Evolutionary conservation across 2,113 vertebrate species (phyloP).

Genomic region (Stegastes partitus): DNA sequence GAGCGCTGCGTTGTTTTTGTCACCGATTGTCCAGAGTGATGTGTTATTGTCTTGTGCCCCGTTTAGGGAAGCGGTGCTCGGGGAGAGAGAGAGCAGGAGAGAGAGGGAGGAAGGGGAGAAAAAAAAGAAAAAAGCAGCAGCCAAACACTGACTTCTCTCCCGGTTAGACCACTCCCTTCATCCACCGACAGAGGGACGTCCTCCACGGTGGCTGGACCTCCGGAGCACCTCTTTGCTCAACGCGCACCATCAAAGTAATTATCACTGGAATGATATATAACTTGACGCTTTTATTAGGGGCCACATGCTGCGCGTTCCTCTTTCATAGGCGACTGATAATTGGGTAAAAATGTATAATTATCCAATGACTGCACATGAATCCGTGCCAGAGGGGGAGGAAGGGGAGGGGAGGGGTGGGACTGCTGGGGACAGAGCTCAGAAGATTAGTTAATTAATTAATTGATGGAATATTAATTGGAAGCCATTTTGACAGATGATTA

Average conservation of each 20-base stretch:
- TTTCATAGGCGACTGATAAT: not conserved
- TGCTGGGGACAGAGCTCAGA: not conserved
- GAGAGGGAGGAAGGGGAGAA: no score
- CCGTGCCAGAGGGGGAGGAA: not conserved
- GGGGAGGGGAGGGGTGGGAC: no score
- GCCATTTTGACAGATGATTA: not conserved
- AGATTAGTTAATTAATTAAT: not conserved
- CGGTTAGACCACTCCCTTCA: constrained; percentile 65
- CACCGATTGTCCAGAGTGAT: constrained; percentile 6
- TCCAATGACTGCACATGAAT: not conserved
- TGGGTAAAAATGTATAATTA: not conserved
- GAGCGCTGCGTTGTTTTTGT: constrained; percentile 23
- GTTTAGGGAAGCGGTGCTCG: constrained; percentile 45
- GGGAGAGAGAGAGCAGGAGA: no score
- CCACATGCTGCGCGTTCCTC: not conserved
- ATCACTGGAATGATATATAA: not conserved
- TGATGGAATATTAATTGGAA: not conserved
- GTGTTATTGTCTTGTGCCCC: constrained; percentile 39
- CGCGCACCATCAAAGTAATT: constrained; percentile 7
- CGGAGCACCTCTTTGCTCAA: not conserved
- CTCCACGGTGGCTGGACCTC: constrained; percentile 32
- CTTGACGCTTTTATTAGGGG: constrained; percentile 1
- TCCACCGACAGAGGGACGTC: constrained; percentile 65
- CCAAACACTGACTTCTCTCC: constrained; percentile 23
- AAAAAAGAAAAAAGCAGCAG: constrained; percentile 46